Base-by-base conservation (phyloP, 2,888 invertebrate species). In the Biston stratarius region DNA sequence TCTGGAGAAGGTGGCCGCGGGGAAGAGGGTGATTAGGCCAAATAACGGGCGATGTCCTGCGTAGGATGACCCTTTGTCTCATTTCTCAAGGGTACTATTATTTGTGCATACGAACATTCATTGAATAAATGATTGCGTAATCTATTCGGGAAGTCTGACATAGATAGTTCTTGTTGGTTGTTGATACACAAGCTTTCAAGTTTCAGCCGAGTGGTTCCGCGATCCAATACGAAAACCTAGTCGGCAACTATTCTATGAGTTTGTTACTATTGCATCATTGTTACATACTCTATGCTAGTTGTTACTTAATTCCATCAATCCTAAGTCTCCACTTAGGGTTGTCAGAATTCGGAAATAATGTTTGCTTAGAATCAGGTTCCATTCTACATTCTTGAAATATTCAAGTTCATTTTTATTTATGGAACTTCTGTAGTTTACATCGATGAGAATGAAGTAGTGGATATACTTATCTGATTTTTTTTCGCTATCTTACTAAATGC, bases 61-160 rank as follows among this genome's bases (percentile, higher is more conserved):
- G 89, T 88, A 89, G 90, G 90, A 71, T 74, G 88, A 84, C 85
- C 87, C 88, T 88, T 85, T 82, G 86, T 85, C 83, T 83, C 81
- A 80, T 73, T 73, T 69, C 74, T 72, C 72, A 78, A 77, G 73
- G 73, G 60, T 48, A 51, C 56, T 75, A 67, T 65, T 56, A 53
- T 44, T 51, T 33, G 57, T 52, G 44, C 24, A 33, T 49, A 60
- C 44, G 24, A 58, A 42, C 63, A 63, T 55, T 63, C 53, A 52
- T 55, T 58, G 45, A 60, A 34, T 49, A 42, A 56, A 57, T 36
- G 60, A 61, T 68, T 60, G 60, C 57, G 64, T 57, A 63, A 63
- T 49, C 15, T 58, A 51, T 45, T 61, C 61, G 40, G 66, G 57
- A 66, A 66, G 61, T 61, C 15, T 61, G 49, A 61, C 56, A 61